Evolutionary conservation across 2,797 vertebrate genomes (phyloP).

Genomic region (Phrynocephalus guinanensis): DNA sequence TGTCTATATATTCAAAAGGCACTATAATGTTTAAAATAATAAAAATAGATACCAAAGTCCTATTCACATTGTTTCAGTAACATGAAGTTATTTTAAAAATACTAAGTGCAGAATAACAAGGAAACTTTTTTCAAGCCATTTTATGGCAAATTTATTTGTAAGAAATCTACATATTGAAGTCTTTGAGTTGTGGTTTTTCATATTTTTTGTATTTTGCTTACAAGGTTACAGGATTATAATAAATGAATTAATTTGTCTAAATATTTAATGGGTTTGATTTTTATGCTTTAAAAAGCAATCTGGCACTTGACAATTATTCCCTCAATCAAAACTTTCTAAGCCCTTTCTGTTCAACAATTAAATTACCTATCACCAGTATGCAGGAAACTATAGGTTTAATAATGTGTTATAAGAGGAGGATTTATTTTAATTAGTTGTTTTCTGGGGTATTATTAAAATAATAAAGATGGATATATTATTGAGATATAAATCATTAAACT

Average conservation of each 20-base stretch:
- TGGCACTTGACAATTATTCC: constrained; percentile 71
- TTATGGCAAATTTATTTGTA: constrained; percentile 38
- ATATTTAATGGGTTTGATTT: constrained; percentile 70
- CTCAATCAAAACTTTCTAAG: constrained; percentile 72
- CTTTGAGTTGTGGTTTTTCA: neutral
- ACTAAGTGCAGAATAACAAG: neutral
- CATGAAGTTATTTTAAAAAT: neutral
- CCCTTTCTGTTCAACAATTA: constrained; percentile 74
- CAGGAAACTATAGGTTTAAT: constrained; percentile 76
- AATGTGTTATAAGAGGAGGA: constrained; percentile 74
- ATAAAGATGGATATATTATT: constrained; percentile 73
- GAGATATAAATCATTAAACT: constrained; percentile 56
- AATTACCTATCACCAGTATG: constrained; percentile 72
- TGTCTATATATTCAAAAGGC: neutral
- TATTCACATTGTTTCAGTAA: neutral
- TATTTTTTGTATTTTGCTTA: constrained; percentile 31
- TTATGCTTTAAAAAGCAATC: constrained; percentile 66
- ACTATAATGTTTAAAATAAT: neutral
- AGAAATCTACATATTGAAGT: constrained; percentile 18
- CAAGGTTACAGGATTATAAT: constrained; percentile 59
- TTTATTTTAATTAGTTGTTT: constrained; percentile 80
- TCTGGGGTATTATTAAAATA: constrained; percentile 73
- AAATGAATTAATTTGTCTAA: constrained; percentile 60
- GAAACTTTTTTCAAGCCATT: constrained; percentile 13
- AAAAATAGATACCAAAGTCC: neutral